Base-by-base conservation (phyloP, 2,888 invertebrate species). In the Heliconius cydno region DNA sequence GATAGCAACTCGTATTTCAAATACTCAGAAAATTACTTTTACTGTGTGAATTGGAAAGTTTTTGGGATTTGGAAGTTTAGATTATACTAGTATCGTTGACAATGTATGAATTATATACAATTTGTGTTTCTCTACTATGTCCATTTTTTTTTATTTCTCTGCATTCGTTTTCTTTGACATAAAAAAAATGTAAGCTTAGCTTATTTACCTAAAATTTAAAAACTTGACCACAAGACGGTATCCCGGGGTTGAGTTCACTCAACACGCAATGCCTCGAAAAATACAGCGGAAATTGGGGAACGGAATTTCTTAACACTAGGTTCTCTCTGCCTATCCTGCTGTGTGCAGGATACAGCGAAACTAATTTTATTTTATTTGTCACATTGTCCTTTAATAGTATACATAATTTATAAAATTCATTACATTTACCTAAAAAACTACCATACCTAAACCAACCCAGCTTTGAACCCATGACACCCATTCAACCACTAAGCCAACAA, bases 11-110 rank as follows among this genome's bases (percentile, higher is more conserved):
- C 30, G 12, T 72, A 72, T 57, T 30, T 57, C 28, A 52, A 72
- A 41, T 41, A 34, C 22, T 68, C 63, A 65, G 63, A 65, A 60
- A 60, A 52, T 25, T 52, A 71, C 46, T 71, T 19, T 71, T 52
- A 28, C 25, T 52, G 28, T 52, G 25, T 28, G 46, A 28, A 46
- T 46, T 46, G 30, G 38, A n/a, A 38, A 38, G 10, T 38, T 68
- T 70, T 25, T 41, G 41, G n/a, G 38, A 68, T 41, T 70, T 41
- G 4, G n/a, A 41, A 70, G 38, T 25, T 70, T 68, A 38, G n/a
- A 38, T 68, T 68, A 68, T n/a, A 38, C 6, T 68, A n/a, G n/a
- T 38, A 38, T 68, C 12, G 68, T 68, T 38, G n/a, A 67, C 38
- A 68, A 38, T 68, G n/a, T 38, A 67, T 22, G 68, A 22, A 38